Conservation (phyloP, 37 sponge, comb jelly and placozoan genomes). For the Ephydatia muelleri region DNA sequence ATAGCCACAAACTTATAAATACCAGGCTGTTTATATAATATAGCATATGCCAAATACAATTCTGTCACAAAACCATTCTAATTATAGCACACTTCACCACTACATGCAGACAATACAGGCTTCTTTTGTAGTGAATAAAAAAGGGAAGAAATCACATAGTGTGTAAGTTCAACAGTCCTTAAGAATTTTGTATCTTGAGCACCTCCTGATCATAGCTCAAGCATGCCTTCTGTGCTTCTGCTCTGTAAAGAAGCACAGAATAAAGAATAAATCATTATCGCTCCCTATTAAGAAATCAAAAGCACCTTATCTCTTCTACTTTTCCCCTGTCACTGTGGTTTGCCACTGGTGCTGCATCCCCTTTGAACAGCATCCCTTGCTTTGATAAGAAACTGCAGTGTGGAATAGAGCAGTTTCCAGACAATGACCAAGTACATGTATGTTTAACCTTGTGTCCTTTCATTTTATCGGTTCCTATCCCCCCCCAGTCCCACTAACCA, state of each 20-base stretch:
- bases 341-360: neutral
- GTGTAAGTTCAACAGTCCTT: neutral
- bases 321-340: neutral
- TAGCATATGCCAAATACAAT: neutral
- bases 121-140: neutral
- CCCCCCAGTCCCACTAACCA: no score
- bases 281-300: neutral
- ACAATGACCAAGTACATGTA: no score
- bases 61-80: neutral
- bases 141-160: neutral
- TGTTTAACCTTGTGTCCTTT: no score
- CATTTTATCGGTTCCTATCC: no score
- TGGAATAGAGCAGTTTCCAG: no score
- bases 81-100: neutral
- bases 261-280: no score
- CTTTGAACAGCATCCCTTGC: conserved; percentile 25
- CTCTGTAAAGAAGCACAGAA: conserved; percentile 2
- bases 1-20: neutral
- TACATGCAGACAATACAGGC: conserved; percentile 1
- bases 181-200: neutral
- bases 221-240: conserved; percentile 27
- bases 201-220: conserved; percentile 17
- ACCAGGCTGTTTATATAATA: neutral
- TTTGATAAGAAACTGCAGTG: conserved; percentile 23
- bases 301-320: neutral